A percentile compares a stretch with the other conserved stretches of the same genome.
phyloP scores from a whole-genome alignment of 2,888 invertebrate species.

The Craniophora ligustri region DNA sequence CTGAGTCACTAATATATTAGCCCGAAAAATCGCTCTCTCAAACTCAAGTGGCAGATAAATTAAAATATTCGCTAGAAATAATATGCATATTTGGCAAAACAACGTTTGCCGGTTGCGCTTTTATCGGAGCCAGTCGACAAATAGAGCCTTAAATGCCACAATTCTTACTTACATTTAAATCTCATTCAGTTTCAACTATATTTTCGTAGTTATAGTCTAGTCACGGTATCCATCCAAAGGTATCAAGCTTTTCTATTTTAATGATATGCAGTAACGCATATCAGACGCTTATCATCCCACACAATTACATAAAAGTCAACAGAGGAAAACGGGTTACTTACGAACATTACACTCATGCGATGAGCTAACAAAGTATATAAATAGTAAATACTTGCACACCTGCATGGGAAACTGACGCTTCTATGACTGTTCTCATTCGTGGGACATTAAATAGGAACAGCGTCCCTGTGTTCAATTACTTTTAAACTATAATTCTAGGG shows the following conservation, averaged over 20 bases:
- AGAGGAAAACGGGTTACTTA: conserved; percentile 53
- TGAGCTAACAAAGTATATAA: conserved; percentile 48
- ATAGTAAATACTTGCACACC: conserved; percentile 42
- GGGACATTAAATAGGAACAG: neutral
- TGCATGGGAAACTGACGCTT: conserved; percentile 25
- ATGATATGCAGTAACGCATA: conserved; percentile 13
- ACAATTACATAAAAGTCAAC: conserved; percentile 52
- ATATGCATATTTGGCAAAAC: too few species aligned
- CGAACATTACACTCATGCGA: conserved; percentile 41
- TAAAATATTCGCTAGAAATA: too few species aligned
- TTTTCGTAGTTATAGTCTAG: too few species aligned
- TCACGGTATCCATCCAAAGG: too few species aligned
- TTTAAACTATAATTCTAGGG: neutral
- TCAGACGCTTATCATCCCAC: conserved; percentile 46
- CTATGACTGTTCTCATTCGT: conserved; percentile 16
- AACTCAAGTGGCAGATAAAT: too few species aligned
- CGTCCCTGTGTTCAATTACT: conserved; percentile 1
- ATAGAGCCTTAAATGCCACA: too few species aligned
- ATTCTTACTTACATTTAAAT: too few species aligned
- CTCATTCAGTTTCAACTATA: too few species aligned
- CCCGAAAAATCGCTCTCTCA: too few species aligned
- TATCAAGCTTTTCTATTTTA: conserved; percentile 16
- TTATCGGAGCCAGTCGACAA: too few species aligned
- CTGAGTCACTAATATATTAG: too few species aligned
- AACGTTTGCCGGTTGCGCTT: too few species aligned